Base-by-base conservation (phyloP, 1,140 invertebrate species). In the Ceratoteleas bidentatus region DNA sequence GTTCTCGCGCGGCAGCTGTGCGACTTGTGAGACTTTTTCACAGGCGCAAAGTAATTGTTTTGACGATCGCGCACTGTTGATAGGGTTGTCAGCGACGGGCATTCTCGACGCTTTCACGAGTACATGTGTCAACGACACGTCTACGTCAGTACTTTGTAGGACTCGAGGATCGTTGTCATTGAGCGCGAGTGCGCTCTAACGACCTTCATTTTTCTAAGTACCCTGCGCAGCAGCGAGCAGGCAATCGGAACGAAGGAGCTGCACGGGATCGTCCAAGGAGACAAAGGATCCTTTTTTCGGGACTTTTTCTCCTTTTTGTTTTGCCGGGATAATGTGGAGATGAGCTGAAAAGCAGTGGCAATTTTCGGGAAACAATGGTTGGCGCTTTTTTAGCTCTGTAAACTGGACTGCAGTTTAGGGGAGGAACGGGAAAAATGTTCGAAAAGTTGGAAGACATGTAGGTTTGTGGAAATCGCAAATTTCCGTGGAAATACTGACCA, bases 91-190 rank as follows among this genome's bases (percentile, higher is more conserved):
- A 76, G 54, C 61, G 68, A 62, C 66, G 73, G 66, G 61, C 61
- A 68, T 78, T 68, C 60, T 68, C 56, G 49, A 54, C 60, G 68
- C 73, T 78, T 78, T 83, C 64, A 78, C 50, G n/a, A 64, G 74
- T 65, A 69, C 65, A 74, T 60, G 65, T 68, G 66, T 76, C 79
- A 81, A 81, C 66, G 72, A 52, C 75, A 75, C 54, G 60, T 78
- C 70, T 73, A 70, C 65, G 65, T 66, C 74, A 78, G 64, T 66
- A 80, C 64, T 80, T 68, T 72, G 68, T 61, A 77, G 60, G 52
- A 69, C 64, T 75, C 49, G 50, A 84, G 83, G 83, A 75, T 81
- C 72, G 73, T 79, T 77, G 72, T 81, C 75, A 72, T 70, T 79
- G 72, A 16, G 61, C 72, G 66, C 43, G 70, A 78, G 75, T 57